Conservation (phyloP, 2,888 invertebrate species). For the Trichopria drosophilae region DNA sequence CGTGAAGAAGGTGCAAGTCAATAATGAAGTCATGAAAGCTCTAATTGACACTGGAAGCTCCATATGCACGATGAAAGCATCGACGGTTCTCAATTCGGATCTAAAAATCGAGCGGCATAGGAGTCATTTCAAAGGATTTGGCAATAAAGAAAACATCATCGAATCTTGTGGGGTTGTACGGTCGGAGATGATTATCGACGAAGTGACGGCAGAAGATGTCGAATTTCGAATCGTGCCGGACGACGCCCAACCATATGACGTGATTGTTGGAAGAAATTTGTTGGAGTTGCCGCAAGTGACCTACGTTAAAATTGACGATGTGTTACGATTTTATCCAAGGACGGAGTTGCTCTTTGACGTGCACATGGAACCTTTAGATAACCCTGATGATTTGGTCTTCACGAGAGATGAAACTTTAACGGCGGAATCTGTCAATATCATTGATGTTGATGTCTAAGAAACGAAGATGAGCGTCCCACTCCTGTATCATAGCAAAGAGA, state of each 20-base stretch:
- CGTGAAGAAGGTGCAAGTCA: too few relatives aligned
- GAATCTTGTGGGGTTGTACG: constrained; percentile 22
- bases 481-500: too few relatives aligned
- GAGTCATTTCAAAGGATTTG: constrained; percentile 25
- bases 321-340: constrained; percentile 13
- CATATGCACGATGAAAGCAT: constrained; percentile 32
- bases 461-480: too few relatives aligned
- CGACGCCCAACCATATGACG: constrained; percentile 30
- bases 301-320: constrained; percentile 27
- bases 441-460: too few relatives aligned
- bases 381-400: too few relatives aligned
- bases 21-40: too few relatives aligned
- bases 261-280: constrained; percentile 33
- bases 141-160: constrained; percentile 4
- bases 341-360: background rate
- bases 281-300: constrained; percentile 28
- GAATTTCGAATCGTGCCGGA: constrained; percentile 35
- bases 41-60: constrained; percentile 34
- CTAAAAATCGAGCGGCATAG: constrained; percentile 9
- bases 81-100: constrained; percentile 16
- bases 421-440: constrained; percentile 5
- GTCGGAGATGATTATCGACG: constrained; percentile 25
- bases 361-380: too few relatives aligned
- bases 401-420: background rate
- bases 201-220: too few relatives aligned